Conservation (phyloP, 2,888 invertebrate species). For the Beris chalybata region DNA sequence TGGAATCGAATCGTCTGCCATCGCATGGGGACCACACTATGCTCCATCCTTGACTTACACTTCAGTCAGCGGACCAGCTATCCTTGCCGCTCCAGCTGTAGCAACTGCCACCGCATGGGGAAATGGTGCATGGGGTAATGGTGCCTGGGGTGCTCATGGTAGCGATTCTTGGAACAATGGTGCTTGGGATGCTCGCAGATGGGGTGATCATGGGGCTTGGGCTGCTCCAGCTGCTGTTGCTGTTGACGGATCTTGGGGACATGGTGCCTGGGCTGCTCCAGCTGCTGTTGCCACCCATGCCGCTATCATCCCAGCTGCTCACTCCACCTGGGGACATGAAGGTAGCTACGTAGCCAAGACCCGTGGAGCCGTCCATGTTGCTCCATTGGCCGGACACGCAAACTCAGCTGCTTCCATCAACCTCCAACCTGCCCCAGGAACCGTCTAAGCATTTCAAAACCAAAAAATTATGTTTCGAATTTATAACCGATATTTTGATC, state of each 20-base stretch:
- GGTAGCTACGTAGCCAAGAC: no score
- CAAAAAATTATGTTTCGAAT: no score
- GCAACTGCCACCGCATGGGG: no score
- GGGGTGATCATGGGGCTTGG: background rate
- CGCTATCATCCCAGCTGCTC: constrained; percentile 19
- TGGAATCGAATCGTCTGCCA: constrained; percentile 43
- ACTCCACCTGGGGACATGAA: no score
- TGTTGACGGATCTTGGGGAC: background rate
- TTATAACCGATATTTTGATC: no score
- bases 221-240: no score
- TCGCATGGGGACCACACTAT: background rate
- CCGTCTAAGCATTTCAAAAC: constrained; percentile 39
- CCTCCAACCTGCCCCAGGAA: constrained; percentile 57
- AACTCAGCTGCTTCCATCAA: constrained; percentile 43
- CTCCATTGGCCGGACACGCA: no score
- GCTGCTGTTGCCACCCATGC: background rate
- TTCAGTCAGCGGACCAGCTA: no score
- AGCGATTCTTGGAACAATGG: constrained; percentile 39
- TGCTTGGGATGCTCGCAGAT: constrained; percentile 26
- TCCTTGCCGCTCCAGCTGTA: no score
- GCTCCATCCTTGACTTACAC: background rate
- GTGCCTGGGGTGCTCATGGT: constrained; percentile 34
- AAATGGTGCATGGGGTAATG: constrained; percentile 9
- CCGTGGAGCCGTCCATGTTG: no score
- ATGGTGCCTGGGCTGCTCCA: constrained; percentile 14